These are phyloP conservation scores for Orthosia incerta DNA, from an alignment of 2,888 invertebrate genomes.

Conservation along the genomic window DNA sequence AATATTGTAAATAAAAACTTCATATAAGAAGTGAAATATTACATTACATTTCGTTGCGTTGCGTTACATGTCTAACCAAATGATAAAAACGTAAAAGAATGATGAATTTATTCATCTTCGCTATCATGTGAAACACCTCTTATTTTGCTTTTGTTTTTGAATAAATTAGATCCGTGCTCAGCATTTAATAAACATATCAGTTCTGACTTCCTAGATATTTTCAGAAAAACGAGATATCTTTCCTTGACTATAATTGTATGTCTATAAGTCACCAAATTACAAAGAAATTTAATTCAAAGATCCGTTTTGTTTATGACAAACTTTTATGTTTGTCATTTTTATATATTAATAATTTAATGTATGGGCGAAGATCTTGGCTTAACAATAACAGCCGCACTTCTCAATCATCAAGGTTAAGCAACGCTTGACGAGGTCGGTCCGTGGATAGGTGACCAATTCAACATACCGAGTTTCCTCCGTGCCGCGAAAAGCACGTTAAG, in stretches of 20 bases:
- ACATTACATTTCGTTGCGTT: too few relatives aligned
- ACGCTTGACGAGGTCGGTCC: too few relatives aligned
- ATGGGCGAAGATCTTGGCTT: too few relatives aligned
- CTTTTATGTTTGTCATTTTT: background rate
- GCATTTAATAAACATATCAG: slow-evolving; percentile 1
- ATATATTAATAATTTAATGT: too few relatives aligned
- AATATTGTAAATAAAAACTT: background rate
- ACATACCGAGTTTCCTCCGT: too few relatives aligned
- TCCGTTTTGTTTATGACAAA: background rate
- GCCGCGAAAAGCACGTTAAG: too few relatives aligned
- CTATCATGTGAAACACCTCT: background rate
- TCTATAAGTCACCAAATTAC: background rate
- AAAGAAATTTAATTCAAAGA: background rate
- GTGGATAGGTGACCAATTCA: too few relatives aligned
- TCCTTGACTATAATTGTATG: too few relatives aligned
- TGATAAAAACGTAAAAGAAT: background rate
- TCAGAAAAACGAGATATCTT: background rate
- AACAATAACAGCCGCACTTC: too few relatives aligned
- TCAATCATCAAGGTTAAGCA: too few relatives aligned
- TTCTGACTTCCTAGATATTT: background rate
- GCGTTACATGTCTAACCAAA: too few relatives aligned
- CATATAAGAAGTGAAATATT: background rate
- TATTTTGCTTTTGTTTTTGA: slow-evolving; percentile 21
- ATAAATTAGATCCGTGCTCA: slow-evolving; percentile 1
- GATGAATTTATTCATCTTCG: background rate